Conservation (phyloP, 2,797 vertebrate genomes). For the Euphonia xanthogaster region DNA sequence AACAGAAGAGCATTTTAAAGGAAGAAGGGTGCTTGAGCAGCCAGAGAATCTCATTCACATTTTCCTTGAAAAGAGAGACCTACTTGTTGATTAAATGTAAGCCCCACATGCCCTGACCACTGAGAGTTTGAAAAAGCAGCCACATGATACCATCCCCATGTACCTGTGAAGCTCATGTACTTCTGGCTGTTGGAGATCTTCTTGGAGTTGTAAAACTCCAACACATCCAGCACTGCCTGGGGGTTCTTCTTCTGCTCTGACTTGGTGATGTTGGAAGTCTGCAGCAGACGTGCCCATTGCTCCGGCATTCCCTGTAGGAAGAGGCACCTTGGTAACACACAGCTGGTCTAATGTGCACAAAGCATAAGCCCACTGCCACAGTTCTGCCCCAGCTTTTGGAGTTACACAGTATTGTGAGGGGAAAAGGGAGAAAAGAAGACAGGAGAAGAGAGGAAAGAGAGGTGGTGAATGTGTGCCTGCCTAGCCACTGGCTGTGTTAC, state of each 20-base stretch:
- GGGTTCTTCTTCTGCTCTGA: slow-evolving; percentile 97
- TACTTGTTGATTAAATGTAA: not conserved
- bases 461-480: not conserved
- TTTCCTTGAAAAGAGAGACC: not conserved
- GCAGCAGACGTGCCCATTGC: slow-evolving; percentile 92
- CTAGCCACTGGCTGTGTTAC: not conserved
- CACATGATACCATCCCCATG: accelerated
- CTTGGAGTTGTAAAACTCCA: slow-evolving; percentile 96
- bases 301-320: slow-evolving; percentile 91
- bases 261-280: slow-evolving; percentile 96
- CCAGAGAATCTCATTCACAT: not conserved
- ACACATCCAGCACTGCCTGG: slow-evolving; percentile 91
- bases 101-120: not conserved
- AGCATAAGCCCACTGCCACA: accelerated
- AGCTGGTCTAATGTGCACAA: not conserved
- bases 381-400: not conserved
- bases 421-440: not conserved
- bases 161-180: slow-evolving; percentile 98
- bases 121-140: not conserved
- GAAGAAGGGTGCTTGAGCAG: not conserved
- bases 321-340: not conserved
- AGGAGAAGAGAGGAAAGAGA: not conserved
- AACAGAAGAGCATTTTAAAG: not conserved
- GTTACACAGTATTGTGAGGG: not conserved
- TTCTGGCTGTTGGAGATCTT: slow-evolving; percentile 94